Evolutionary conservation across 2,113 vertebrate species (phyloP).

Genomic region (Delphinapterus leucas): DNA sequence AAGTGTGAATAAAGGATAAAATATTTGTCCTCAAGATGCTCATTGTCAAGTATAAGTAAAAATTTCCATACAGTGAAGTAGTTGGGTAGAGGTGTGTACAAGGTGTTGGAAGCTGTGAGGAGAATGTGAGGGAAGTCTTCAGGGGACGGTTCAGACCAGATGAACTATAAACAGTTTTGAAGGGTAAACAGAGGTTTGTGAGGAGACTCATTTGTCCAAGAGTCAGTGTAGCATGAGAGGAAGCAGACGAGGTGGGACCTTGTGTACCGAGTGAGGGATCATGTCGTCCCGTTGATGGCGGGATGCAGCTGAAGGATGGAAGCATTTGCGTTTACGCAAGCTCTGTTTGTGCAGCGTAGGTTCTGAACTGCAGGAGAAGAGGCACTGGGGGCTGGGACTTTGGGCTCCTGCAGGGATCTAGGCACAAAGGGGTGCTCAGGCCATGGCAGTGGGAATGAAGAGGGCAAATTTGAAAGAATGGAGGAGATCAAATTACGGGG

Average conservation of each 20-base stretch:
- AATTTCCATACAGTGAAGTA: not conserved
- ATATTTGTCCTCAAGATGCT: not conserved
- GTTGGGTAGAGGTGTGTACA: not conserved
- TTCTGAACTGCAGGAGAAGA: not conserved
- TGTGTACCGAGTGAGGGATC: not conserved
- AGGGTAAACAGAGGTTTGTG: not conserved
- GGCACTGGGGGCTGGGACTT: not conserved
- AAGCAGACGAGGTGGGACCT: not conserved
- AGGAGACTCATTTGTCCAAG: not conserved
- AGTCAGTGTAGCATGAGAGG: not conserved
- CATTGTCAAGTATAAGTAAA: not conserved
- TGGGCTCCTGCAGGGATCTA: not conserved
- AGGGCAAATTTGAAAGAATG: not conserved
- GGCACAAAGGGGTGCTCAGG: not conserved
- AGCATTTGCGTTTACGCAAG: rapidly evolving
- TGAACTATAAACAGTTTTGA: not conserved
- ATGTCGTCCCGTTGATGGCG: rapidly evolving
- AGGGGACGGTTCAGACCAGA: not conserved
- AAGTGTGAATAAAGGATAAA: not conserved
- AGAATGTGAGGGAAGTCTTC: not conserved
- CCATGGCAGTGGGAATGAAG: not conserved
- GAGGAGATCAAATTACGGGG: not conserved
- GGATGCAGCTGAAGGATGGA: not conserved
- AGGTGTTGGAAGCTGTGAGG: not conserved
- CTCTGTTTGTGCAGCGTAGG: not conserved